Percentiles rank a stretch among this genome's conserved stretches.
phyloP scores from a whole-genome alignment of 2,797 vertebrate species.

The Typhlichthys eigenmanni region DNA sequence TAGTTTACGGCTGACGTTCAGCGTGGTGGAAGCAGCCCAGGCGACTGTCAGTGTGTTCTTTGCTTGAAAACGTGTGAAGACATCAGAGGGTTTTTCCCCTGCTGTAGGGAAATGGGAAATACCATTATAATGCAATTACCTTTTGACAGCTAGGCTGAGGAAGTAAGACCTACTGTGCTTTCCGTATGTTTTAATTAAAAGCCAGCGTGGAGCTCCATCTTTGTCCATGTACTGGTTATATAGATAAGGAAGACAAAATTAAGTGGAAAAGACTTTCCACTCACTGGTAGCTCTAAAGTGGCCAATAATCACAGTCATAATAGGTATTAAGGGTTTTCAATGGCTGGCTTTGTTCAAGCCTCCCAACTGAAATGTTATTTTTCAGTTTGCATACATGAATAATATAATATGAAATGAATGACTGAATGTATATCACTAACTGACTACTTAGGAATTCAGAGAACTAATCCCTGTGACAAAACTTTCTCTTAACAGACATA shows the following conservation, averaged over 20 bases:
- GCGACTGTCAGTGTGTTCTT: constrained; percentile 16
- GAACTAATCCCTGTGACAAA: too few species aligned
- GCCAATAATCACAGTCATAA: too few species aligned
- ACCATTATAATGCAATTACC: constrained; percentile 39
- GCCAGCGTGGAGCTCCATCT: constrained; percentile 20
- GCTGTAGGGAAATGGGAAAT: constrained; percentile 25
- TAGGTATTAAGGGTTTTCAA: too few species aligned
- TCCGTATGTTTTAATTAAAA: constrained; percentile 49
- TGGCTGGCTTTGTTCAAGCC: too few species aligned
- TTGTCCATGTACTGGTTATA: constrained; percentile 1
- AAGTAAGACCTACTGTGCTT: constrained; percentile 10
- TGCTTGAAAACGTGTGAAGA: constrained; percentile 12
- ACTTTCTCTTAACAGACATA: too few species aligned
- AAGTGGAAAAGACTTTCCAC: constrained; percentile 5
- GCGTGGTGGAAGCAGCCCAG: background rate
- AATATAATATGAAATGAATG: too few species aligned
- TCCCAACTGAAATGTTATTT: too few species aligned
- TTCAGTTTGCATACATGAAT: too few species aligned
- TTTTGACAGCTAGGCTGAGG: constrained; percentile 20
- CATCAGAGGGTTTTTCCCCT: constrained; percentile 8
- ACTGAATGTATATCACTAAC: too few species aligned
- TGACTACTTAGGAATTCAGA: too few species aligned
- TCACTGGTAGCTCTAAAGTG: too few species aligned
- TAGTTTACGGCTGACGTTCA: too few species aligned
- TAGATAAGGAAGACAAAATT: constrained; percentile 24